Base-by-base conservation (phyloP, 2,888 invertebrate species). In the Drepana falcataria region DNA sequence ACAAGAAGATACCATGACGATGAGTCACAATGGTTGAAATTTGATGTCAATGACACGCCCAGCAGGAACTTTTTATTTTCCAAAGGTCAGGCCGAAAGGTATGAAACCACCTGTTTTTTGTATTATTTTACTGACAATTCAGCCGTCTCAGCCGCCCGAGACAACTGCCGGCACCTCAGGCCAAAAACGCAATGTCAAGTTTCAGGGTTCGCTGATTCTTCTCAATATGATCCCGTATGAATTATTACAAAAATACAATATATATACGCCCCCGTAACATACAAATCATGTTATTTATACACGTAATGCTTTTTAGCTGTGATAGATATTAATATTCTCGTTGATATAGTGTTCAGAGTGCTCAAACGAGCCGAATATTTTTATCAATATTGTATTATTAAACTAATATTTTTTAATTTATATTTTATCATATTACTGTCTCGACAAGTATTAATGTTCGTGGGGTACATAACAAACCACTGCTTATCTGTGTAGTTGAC, bases 121-220 rank as follows among this genome's bases (percentile, higher is more conserved):
- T 83, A 70, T 83, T 75, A 63, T 69, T 73, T 80, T 77, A 77
- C 80, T 66, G 71, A 79, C 83, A 85, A 87, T 87, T 86, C 21
- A 21, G 21, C 21, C 21, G 21, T 1, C 21, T 21, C 21, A 86
- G 81, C 77, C 55, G 70, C 63, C 68, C 69, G 69, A 67, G 75
- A 77, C 85, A 87, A 75, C 83, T 84, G 85, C 71, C 69, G 73
- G 65, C 63, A 65, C 57, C 58, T 51, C 33, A 51, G 57, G 63
- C 70, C 69, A 69, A 75, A 75, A 73, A 71, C 70, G 60, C 66
- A 79, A 69, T 75, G 73, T 59, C 60, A 57, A 49, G 48, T 53
- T 57, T 53, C 52, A 52, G 47, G 53, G 53, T 53, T 54, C 51
- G 41, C 40, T 51, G 51, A 51, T 33, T 40, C 41, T 33, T 41